phyloP scores from a whole-genome alignment of 1,140 invertebrate genomes.

The Drosophila virilis region DNA sequence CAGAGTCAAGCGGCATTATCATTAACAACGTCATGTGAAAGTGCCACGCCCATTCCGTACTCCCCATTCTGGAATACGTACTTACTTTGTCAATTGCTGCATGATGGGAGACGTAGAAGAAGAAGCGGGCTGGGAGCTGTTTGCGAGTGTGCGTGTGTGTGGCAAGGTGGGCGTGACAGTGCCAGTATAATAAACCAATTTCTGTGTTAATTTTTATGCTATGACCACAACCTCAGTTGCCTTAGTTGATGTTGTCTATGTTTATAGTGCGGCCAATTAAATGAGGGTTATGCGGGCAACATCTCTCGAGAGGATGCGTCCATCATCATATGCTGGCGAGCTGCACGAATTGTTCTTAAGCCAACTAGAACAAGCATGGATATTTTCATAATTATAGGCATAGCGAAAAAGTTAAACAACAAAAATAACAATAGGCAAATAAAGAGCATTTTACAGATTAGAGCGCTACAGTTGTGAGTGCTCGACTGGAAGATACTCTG shows the following conservation, averaged over 20 bases:
- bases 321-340: not conserved
- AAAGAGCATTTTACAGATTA: no score
- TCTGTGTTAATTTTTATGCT: constrained; percentile 72
- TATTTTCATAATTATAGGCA: no score
- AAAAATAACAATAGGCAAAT: no score
- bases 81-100: constrained; percentile 62
- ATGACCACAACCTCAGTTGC: constrained; percentile 62
- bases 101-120: constrained; percentile 31
- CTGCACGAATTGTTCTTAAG: not conserved
- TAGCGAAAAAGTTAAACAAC: no score
- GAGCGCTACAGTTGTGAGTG: no score
- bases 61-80: constrained; percentile 20
- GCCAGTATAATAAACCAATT: constrained; percentile 65
- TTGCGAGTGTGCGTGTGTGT: constrained; percentile 2
- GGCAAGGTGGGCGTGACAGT: not conserved
- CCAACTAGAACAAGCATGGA: no score
- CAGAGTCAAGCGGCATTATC: constrained; percentile 59
- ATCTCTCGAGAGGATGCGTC: not conserved
- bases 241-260: constrained; percentile 61
- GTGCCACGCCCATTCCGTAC: constrained; percentile 17
- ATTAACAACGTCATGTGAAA: constrained; percentile 72
- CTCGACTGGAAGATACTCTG: no score
- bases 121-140: not conserved
- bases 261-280: constrained; percentile 58
- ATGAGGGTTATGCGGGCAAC: constrained; percentile 39